Base-by-base conservation (phyloP, 2,888 invertebrate genomes). In the Temnothorax rugatulus region DNA sequence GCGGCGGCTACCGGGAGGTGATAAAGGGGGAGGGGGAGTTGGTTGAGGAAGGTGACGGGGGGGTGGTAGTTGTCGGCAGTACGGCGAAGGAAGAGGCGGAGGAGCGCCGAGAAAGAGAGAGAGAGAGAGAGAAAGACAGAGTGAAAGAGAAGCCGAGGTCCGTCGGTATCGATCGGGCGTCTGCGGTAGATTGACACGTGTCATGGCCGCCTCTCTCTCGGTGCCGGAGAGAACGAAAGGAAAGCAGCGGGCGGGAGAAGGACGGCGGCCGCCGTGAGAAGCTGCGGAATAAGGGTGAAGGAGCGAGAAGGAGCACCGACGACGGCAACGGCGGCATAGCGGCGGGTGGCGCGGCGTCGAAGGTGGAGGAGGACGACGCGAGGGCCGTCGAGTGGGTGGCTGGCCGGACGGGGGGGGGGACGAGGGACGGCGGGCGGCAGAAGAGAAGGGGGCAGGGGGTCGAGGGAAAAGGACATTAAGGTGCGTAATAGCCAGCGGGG, bases 181-280 rank as follows among this genome's bases (percentile, higher is more conserved):
- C 94, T 94, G 94, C 94, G 94, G 94, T 94, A 94, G 94, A 95
- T 94, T 94, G 94, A 95, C 94, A 94, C 94, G 94, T 95, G 94
- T 94, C 94, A 95, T 94, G 94, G 94, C 94, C 93, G 94, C 94
- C 94, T 93, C 92, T 93, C 92, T 79, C 79, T 87, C 89, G 90
- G 89, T 90, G 89, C 87, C 86, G 86, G 86, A 86, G 87, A 86
- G 91, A 88, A 89, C 87, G 89, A 69, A 79, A 79, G 79, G 79
- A 79, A 87, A 87, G 76, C 61, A 61, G 74, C 84, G 77, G 63
- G 86, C 81, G 86, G 69, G 82, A 84, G 85, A 84, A 83, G 83
- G 86, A 76, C 66, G 50, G 59, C 44, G 87, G 69, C 25, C 25
- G 69, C 18, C 59, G 79, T 79, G 79, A 79, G 79, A 79, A 79